These are phyloP conservation scores for Patella depressa DNA, from an alignment of 2,888 invertebrate genomes.

Conservation along the genomic window DNA sequence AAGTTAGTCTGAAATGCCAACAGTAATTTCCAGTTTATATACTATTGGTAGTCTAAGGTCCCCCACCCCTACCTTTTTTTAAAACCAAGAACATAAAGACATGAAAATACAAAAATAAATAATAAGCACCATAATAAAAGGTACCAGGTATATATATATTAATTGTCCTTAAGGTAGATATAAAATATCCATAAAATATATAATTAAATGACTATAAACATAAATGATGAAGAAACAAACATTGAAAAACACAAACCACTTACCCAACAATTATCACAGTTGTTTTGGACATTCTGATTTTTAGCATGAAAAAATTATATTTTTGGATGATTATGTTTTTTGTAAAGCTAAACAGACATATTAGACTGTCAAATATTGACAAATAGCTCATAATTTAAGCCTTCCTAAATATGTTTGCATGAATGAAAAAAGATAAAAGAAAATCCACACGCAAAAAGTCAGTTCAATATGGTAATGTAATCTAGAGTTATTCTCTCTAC, in stretches of 20 bases:
- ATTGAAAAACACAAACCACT: constrained; percentile 38
- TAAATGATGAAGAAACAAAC: constrained; percentile 23
- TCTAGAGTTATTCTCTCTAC: too few species aligned
- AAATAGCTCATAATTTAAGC: too few species aligned
- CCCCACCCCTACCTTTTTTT: too few species aligned
- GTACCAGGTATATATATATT: constrained; percentile 4
- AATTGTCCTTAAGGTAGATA: neutral
- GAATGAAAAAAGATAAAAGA: too few species aligned
- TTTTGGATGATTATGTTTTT: neutral
- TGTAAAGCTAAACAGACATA: too few species aligned
- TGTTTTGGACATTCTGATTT: constrained; percentile 65
- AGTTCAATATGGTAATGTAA: too few species aligned
- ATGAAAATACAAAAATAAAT: constrained; percentile 2
- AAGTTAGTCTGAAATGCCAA: too few species aligned
- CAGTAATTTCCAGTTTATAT: too few species aligned
- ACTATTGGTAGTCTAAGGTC: too few species aligned
- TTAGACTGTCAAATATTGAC: too few species aligned
- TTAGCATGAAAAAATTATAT: constrained; percentile 1
- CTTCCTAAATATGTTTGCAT: too few species aligned
- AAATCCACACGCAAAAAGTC: too few species aligned
- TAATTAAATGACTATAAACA: constrained; percentile 14
- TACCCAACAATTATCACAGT: constrained; percentile 69
- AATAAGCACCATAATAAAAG: neutral
- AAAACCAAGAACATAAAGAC: neutral
- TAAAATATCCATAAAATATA: constrained; percentile 16